Evolutionary conservation across 1,140 invertebrate species (phyloP), one percentile per base, ranked within the genome.

Genomic region (Ephestia elutella): DNA sequence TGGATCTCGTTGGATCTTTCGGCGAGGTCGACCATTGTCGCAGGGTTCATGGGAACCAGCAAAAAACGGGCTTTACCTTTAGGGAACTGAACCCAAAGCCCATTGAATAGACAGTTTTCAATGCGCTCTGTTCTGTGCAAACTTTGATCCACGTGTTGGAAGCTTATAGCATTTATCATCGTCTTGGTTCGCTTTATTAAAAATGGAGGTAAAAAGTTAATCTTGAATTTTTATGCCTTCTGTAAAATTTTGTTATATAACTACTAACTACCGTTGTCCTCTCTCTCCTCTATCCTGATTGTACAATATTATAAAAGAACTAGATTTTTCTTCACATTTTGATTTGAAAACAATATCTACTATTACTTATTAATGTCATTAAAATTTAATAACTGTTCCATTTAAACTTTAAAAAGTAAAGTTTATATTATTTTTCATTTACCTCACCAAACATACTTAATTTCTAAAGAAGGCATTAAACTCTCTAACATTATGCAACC

Each of bases 31-130:
- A 62, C 82, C 68, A 82, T 87, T 87, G 85, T 87, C 78, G 49
- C 71, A 74, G 78, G 78, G 85, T 87, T 87, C 85, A 87, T 87
- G 85, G 82, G 82, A 87, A 87, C 78, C 57, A 57, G 78, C 82
- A 85, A 87, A 87, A 87, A 87, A 86, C 62, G 74, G 76, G 77
- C 80, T 70, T 74, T 67, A 71, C 77, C 79, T 75, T 75, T 77
- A 75, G 77, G 76, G 75, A 75, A 64, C 72, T 13, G 38, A 15
- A 70, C 69, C 66, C 65, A 54, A 69, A 10, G 70, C 56, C 59
- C 75, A 83, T 65, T 83, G 77, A 86, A 86, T 84, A 82, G 86
- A 78, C 77, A 85, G 67, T 82, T 85, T 87, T 87, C 78, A 74
- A 78, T 62, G 61, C 73, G 69, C 21, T 25, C 21, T 25, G 21